Conservation (phyloP, 2,797 vertebrate genomes). For the Hipposideros larvatus region DNA sequence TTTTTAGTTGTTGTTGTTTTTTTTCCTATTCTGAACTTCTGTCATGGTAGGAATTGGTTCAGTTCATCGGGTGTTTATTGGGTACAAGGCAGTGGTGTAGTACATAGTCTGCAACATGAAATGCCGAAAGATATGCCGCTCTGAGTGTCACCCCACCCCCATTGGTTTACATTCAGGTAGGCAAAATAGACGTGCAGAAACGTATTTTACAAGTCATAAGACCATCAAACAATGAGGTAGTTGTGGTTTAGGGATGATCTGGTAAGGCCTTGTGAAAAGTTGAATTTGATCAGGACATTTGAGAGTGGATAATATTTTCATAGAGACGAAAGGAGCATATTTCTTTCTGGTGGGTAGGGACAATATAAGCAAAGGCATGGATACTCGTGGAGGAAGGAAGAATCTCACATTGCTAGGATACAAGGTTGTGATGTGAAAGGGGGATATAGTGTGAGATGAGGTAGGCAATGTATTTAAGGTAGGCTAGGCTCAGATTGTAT, state of each 20-base stretch:
- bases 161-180: neutral
- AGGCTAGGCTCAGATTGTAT: neutral
- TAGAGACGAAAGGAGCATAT: slow-evolving; percentile 49
- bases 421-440: neutral
- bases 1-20: neutral
- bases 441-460: neutral
- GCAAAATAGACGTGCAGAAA: slow-evolving; percentile 17
- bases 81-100: neutral
- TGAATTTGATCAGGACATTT: slow-evolving; percentile 35
- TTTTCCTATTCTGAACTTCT: slow-evolving; percentile 40
- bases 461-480: neutral
- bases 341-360: neutral
- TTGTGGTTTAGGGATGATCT: slow-evolving; percentile 28
- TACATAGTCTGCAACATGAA: slow-evolving; percentile 5
- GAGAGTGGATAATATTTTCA: slow-evolving; percentile 41
- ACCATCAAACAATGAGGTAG: neutral
- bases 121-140: neutral
- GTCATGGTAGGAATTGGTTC: slow-evolving; percentile 23
- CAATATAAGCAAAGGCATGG: slow-evolving; percentile 27
- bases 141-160: neutral
- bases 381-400: neutral
- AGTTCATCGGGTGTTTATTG: slow-evolving; percentile 30
- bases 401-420: neutral
- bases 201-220: neutral
- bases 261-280: slow-evolving; percentile 25